A percentile compares a stretch with the other conserved stretches of the same genome.
phyloP scores from a whole-genome alignment of 1,140 invertebrate species.

The Pachyrhynchus sulphureomaculatus region DNA sequence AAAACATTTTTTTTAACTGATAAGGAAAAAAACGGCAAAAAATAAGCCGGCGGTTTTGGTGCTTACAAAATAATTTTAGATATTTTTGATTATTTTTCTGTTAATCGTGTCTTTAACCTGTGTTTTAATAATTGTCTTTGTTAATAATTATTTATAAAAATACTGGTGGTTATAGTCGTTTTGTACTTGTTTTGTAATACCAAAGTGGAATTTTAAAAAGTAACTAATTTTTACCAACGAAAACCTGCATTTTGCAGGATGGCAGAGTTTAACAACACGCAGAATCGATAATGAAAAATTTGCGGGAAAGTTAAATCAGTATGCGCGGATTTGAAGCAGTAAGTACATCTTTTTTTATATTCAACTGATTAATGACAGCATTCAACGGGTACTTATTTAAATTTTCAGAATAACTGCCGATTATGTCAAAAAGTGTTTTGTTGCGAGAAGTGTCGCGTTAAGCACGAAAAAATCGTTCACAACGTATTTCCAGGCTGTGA shows the following conservation, averaged over 20 bases:
- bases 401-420: slow-evolving; percentile 40
- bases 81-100: slow-evolving; percentile 1
- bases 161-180: background rate
- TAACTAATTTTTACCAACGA: background rate
- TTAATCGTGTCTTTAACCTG: too few species aligned
- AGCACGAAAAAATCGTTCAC: slow-evolving; percentile 35
- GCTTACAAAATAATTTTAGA: slow-evolving; percentile 9
- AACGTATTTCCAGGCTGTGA: slow-evolving; percentile 35
- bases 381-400: background rate
- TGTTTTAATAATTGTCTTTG: background rate
- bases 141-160: background rate
- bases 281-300: background rate
- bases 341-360: background rate
- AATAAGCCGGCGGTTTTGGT: background rate
- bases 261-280: background rate
- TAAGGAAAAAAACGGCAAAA: background rate
- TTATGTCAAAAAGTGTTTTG: slow-evolving; percentile 39
- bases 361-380: too few species aligned
- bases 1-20: slow-evolving; percentile 19
- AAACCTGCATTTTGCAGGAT: background rate
- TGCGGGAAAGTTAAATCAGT: slow-evolving; percentile 21
- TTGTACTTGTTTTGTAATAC: background rate
- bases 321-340: slow-evolving; percentile 29
- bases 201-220: background rate
- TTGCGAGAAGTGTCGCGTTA: slow-evolving; percentile 36